phyloP scores from a whole-genome alignment of 64 coral and sea anemone species.

The Montipora cactus region DNA sequence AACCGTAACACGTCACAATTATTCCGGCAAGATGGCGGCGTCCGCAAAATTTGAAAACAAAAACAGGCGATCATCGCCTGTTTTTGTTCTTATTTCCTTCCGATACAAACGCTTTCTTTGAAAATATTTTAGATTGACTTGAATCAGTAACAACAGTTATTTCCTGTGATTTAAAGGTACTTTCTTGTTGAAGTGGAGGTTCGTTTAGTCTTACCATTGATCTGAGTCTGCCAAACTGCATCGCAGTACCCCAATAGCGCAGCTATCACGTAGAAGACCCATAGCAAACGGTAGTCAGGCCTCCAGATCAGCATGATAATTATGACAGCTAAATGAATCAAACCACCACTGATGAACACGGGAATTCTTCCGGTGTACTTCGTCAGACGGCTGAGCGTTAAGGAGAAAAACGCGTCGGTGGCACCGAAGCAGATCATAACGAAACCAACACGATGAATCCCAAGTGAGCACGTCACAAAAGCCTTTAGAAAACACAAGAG shows the following conservation, averaged over 20 bases:
- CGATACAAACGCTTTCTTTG: too few species aligned
- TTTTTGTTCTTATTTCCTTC: too few species aligned
- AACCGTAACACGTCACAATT: too few species aligned
- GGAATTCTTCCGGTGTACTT: constrained; percentile 90
- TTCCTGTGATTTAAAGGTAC: not conserved
- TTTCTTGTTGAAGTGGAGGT: not conserved
- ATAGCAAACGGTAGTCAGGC: constrained; percentile 71
- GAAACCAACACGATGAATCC: constrained; percentile 93
- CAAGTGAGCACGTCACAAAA: constrained; percentile 92
- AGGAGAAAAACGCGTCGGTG: constrained; percentile 85
- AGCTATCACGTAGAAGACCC: constrained; percentile 90
- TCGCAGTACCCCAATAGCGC: constrained; percentile 91
- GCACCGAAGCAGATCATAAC: constrained; percentile 99
- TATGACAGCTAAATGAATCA: constrained; percentile 85
- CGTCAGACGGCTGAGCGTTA: constrained; percentile 79
- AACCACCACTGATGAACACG: constrained; percentile 83
- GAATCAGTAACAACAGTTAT: too few species aligned
- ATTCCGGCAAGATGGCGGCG: too few species aligned
- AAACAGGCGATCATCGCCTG: too few species aligned
- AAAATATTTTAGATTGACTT: too few species aligned
- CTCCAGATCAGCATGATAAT: constrained; percentile 89
- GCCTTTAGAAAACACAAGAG: constrained; percentile 64
- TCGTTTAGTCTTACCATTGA: constrained; percentile 76
- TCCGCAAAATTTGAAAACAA: too few species aligned
- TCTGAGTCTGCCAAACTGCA: constrained; percentile 99